phyloP scores from a whole-genome alignment of 1,140 invertebrate species.

The Ditylenchus dipsaci region DNA sequence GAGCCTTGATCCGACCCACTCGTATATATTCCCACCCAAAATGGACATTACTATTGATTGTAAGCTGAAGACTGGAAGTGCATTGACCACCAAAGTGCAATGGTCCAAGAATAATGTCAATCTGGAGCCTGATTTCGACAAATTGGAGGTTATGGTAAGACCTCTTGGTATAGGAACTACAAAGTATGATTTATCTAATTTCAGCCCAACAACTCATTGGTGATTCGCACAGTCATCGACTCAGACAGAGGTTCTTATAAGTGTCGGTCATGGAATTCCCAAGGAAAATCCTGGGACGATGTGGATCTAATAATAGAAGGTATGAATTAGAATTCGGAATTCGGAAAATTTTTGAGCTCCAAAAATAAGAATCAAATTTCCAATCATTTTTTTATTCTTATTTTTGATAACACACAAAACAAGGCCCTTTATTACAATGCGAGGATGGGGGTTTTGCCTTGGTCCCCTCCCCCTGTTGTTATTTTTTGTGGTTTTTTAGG shows the following conservation, averaged over 20 bases:
- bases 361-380: background rate
- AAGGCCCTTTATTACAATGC: too few species aligned
- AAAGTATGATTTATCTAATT: constrained; percentile 12
- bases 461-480: too few species aligned
- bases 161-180: background rate
- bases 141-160: constrained; percentile 32
- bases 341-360: too few species aligned
- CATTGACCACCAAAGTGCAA: constrained; percentile 39
- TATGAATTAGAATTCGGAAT: too few species aligned
- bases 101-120: constrained; percentile 51
- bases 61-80: constrained; percentile 24
- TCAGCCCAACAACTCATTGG: constrained; percentile 58
- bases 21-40: constrained; percentile 16
- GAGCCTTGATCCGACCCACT: constrained; percentile 25
- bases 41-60: constrained; percentile 30
- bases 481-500: too few species aligned
- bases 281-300: constrained; percentile 54
- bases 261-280: constrained; percentile 57
- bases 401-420: too few species aligned
- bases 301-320: constrained; percentile 41
- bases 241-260: constrained; percentile 60
- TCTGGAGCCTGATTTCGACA: constrained; percentile 31
- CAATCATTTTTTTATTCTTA: too few species aligned
- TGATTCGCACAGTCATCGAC: constrained; percentile 53
- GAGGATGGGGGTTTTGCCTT: too few species aligned